Percentiles rank a stretch among this genome's conserved stretches.
Conservation (phyloP, 2,113 vertebrate species). For the Amphiprion percula region DNA sequence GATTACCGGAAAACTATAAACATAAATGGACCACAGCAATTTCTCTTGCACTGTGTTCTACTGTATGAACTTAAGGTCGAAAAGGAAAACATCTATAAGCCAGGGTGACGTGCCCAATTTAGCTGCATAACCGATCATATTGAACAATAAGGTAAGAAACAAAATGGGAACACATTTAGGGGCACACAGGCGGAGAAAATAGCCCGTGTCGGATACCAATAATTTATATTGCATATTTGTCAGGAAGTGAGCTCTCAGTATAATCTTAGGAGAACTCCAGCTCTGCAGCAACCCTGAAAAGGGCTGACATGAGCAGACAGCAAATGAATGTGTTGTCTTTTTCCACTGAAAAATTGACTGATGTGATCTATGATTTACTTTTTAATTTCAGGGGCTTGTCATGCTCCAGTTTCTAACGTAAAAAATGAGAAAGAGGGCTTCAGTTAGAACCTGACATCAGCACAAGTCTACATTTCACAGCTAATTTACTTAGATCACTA, state of each 20-base stretch:
- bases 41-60: conserved; percentile 32
- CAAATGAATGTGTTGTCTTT: conserved; percentile 9
- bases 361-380: conserved; percentile 10
- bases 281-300: conserved; percentile 10
- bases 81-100: conserved; percentile 55
- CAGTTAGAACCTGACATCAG: conserved; percentile 58
- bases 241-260: conserved; percentile 5
- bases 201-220: conserved; percentile 5
- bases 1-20: conserved; percentile 58
- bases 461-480: conserved; percentile 61
- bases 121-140: conserved; percentile 38
- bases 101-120: conserved; percentile 53
- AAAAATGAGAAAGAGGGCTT: conserved; percentile 10
- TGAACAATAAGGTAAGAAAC: conserved; percentile 39
- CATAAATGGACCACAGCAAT: conserved; percentile 56
- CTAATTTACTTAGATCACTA: conserved; percentile 54
- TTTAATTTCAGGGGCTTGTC: conserved; percentile 24
- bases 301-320: conserved; percentile 17
- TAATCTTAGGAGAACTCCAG: conserved; percentile 1
- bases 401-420: conserved; percentile 41
- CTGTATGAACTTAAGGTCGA: conserved; percentile 37
- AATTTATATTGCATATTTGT: conserved; percentile 25
- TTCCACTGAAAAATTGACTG: background rate
- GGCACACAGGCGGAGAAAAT: conserved; percentile 8
- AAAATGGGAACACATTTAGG: conserved; percentile 29